Evolutionary conservation across 1,140 invertebrate genomes (phyloP), one percentile per base, ranked within the genome.

Genomic region (Fopius arisanus): DNA sequence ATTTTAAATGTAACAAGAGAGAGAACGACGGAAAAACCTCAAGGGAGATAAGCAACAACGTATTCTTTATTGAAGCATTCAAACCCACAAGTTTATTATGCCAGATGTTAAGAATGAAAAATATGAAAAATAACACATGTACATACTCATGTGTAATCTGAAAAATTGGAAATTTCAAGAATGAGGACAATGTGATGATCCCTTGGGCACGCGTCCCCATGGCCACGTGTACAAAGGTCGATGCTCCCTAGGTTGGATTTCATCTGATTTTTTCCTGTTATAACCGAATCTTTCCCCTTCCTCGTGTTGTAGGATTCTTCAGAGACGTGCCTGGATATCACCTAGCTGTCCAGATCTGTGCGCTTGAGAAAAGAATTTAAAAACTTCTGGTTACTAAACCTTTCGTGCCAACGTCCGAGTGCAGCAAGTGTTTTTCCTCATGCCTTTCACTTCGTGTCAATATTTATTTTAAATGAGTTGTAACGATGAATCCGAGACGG

Each of bases 211-310:
- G 77, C 82, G 79, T 67, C 77, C 37, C 66, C 7, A 19, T 70
- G 28, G 76, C 76, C 82, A 82, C 81, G 80, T 83, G 82, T 70
- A 75, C 63, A 78, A 81, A 81, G 82, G 82, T 83, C 82, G 67
- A 78, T 80, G 81, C 72, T 79, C 82, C 75, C 65, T 72, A n/a
- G 23, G 75, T 75, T 73, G 51, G 76, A 82, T 83, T 83, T 81
- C 77, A 75, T 82, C 80, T 71, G 69, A 81, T 82, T 78, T 70
- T n/a, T 73, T 33, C 62, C 66, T 72, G 69, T 23, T 40, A 31
- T 51, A 51, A 70, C 43, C 29, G 62, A 68, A 68, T 10, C 1
- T 21, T 37, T 48, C 43, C 43, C 43, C 43, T 48, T 37, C 33
- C 62, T 48, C 43, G 2, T 21, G 6, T 7, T 48, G 16, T 48